Evolutionary conservation across 2,888 invertebrate genomes (phyloP).

Genomic region (Cabera pusaria): DNA sequence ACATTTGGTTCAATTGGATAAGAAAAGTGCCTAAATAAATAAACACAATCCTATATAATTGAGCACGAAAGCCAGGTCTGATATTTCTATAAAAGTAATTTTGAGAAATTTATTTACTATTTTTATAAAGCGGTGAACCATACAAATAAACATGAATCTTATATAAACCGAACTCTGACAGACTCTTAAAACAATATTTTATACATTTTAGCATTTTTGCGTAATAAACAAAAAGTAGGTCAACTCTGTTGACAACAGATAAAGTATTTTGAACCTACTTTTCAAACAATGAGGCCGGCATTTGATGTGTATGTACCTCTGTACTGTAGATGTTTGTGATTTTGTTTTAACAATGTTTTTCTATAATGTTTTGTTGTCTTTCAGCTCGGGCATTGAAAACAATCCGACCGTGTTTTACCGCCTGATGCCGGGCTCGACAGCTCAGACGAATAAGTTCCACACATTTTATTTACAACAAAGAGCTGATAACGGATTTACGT

Average conservation of each 20-base stretch:
- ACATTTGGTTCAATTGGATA: no score
- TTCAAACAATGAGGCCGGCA: constrained; percentile 27
- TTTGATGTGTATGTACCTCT: constrained; percentile 53
- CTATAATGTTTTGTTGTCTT: constrained; percentile 52
- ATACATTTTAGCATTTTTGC: constrained; percentile 15
- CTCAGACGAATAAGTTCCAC: constrained; percentile 97
- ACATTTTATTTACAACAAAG: constrained; percentile 98
- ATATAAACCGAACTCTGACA: constrained; percentile 18
- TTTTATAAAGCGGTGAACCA: no score
- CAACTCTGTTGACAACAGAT: constrained; percentile 22
- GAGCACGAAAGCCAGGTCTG: no score
- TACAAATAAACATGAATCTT: no score
- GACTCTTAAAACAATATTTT: constrained; percentile 18
- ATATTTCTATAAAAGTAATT: no score
- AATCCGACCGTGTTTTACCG: constrained; percentile 98
- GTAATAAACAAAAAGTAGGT: constrained; percentile 23
- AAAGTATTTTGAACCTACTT: constrained; percentile 26
- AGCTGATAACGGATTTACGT: constrained; percentile 95
- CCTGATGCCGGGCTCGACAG: constrained; percentile 97
- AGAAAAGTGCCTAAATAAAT: no score
- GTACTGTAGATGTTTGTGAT: constrained; percentile 38
- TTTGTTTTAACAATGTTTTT: constrained; percentile 29
- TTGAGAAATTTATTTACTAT: no score
- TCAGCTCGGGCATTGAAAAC: constrained; percentile 97
- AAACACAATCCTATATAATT: no score